Base-by-base conservation (phyloP, 2,113 vertebrate genomes). In the Oostethus manadensis region DNA sequence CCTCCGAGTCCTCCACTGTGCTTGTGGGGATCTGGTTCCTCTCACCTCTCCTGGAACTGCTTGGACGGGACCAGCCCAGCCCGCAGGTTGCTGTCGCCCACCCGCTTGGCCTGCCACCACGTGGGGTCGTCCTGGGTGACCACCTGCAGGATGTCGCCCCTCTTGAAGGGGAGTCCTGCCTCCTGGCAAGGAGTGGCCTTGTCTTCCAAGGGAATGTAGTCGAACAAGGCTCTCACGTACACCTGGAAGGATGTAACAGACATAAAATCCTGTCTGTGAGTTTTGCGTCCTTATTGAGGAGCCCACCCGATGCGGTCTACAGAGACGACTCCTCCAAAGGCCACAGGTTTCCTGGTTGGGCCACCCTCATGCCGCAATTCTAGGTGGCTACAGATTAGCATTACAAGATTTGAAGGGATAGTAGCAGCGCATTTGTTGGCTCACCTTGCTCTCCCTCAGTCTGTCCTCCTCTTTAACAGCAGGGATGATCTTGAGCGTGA, bases 141-240 rank as follows among this genome's bases (percentile, higher is more conserved):
- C 4, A 98, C 93, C 74, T 98, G 95, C 53, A 98, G 90, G 72
- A 98, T 80, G 38, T 97, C 94, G 1, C 94, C 85, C 0, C 90
- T 88, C 45, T 93, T 93, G 67, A 98, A 98, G 0, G 95, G 93
- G 75, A 98, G 89, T 17, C 96, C 96, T 0, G 95, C 95, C 68
- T 98, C 96, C 77, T 97, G 94, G 80, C 95, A 98, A 14, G 96
- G 96, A 0, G 96, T 98, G 68, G 95, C 95, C 73, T 91, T 94
- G 85, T 98, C 96, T 49, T 97, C 94, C 38, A 89, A 77, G 0
- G 96, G 96, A 65, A 89, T 86, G 62, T 98, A 98, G 82, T 96
- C 92, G 70, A 96, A 98, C 61, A 98, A 86, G 0, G 94, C 95
- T 62, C 93, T 88, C 93, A 98, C 87, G 56, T 92, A 94, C 18